A percentile compares a stretch with the other conserved stretches of the same genome.
These are phyloP conservation scores for Typhlichthys eigenmanni DNA, from an alignment of 2,797 vertebrate species.

Conservation along the genomic window DNA sequence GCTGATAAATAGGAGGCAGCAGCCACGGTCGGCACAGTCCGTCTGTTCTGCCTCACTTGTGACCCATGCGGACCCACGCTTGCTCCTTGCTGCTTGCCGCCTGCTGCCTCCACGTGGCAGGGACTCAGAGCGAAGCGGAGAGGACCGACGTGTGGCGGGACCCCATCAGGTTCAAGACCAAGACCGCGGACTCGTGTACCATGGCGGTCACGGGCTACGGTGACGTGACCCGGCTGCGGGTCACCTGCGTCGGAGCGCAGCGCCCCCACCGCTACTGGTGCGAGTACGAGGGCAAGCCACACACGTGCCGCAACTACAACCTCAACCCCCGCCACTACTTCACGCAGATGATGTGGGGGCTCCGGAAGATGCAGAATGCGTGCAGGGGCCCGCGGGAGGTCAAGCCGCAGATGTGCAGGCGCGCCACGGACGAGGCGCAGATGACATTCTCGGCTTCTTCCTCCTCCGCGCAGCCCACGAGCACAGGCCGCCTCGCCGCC, in stretches of 20 bases:
- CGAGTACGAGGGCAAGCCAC: conserved; percentile 79
- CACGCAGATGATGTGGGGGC: conserved; percentile 76
- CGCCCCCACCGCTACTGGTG: conserved; percentile 77
- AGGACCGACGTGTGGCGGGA: conserved; percentile 72
- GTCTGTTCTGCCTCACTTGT: conserved; percentile 29
- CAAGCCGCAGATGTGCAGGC: conserved; percentile 81
- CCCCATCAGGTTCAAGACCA: conserved; percentile 78
- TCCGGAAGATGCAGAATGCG: conserved; percentile 75
- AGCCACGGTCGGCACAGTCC: conserved; percentile 35
- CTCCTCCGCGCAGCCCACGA: conserved; percentile 31
- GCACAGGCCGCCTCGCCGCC: not conserved
- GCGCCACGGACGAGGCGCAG: conserved; percentile 69
- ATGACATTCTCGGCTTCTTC: conserved; percentile 72
- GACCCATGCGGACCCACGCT: conserved; percentile 74
- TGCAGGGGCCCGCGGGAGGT: conserved; percentile 70
- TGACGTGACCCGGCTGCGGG: conserved; percentile 71
- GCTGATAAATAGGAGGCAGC: conserved; percentile 66
- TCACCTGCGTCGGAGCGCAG: conserved; percentile 69
- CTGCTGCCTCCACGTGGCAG: conserved; percentile 63
- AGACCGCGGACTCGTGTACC: conserved; percentile 73
- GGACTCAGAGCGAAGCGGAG: conserved; percentile 55
- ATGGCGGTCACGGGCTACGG: conserved; percentile 70
- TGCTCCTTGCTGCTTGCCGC: conserved; percentile 63
- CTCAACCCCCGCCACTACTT: conserved; percentile 82
- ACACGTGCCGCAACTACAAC: conserved; percentile 76